These are phyloP conservation scores for Bubo blakistoni DNA, from an alignment of 2,113 vertebrate species.

Conservation along the genomic window DNA sequence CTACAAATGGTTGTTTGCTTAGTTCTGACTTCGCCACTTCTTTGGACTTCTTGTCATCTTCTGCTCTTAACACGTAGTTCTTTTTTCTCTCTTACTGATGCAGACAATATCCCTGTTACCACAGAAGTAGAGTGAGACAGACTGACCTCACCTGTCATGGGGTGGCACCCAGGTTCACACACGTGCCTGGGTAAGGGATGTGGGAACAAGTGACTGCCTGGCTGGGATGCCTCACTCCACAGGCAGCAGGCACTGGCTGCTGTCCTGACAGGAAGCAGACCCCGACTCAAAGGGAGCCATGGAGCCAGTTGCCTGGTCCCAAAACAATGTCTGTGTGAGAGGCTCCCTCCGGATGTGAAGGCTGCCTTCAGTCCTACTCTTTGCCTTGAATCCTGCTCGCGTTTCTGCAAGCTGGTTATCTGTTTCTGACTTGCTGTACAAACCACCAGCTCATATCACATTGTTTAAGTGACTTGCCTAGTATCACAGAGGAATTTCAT, in stretches of 20 bases:
- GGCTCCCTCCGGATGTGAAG: not conserved
- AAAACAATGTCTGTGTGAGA: not conserved
- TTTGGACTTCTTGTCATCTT: not conserved
- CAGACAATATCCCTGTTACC: accelerated
- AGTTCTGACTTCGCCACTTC: slow-evolving; percentile 17
- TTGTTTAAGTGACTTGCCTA: not conserved
- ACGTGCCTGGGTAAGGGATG: not conserved
- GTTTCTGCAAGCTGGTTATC: not conserved
- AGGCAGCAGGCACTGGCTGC: not conserved
- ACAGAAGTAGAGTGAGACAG: not conserved
- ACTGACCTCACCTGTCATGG: not conserved
- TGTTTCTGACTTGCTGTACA: not conserved
- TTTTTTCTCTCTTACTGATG: not conserved
- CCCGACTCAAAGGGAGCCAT: accelerated
- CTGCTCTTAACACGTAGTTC: not conserved
- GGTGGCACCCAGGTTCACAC: not conserved
- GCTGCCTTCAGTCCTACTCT: not conserved
- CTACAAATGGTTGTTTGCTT: slow-evolving; percentile 8
- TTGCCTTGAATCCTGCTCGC: not conserved
- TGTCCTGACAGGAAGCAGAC: not conserved
- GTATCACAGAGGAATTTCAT: not conserved
- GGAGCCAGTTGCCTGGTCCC: not conserved
- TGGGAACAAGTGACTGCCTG: not conserved
- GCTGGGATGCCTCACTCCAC: not conserved
- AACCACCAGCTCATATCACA: not conserved